A percentile compares a stretch with the other conserved stretches of the same genome.
Conservation (phyloP, 2,797 vertebrate genomes). For the Alca torda region DNA sequence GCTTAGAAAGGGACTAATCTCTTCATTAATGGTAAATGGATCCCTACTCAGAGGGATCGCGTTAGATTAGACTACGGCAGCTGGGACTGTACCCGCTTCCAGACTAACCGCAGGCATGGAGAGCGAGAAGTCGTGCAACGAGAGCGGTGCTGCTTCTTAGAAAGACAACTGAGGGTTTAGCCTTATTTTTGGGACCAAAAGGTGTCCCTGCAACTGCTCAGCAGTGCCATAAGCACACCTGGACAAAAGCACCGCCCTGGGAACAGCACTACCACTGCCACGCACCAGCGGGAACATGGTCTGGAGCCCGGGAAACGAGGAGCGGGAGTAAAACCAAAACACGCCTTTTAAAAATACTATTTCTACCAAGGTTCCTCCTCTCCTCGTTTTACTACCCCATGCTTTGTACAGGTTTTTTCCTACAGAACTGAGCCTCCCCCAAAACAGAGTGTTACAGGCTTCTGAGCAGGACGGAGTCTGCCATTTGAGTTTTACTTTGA, state of each 20-base stretch:
- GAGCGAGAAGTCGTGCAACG: fast-evolving
- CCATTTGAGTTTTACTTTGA: neutral
- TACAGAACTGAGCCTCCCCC: neutral
- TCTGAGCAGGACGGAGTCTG: neutral
- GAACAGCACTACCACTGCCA: neutral
- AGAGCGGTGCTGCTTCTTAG: neutral
- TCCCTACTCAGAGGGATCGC: neutral
- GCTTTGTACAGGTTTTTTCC: neutral
- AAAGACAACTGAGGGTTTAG: neutral
- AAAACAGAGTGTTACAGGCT: neutral
- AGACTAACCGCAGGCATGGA: neutral
- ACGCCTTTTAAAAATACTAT: neutral
- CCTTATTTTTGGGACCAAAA: neutral
- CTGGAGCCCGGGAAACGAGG: neutral
- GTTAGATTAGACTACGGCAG: neutral
- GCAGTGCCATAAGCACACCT: neutral
- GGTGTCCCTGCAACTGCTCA: neutral
- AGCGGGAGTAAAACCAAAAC: neutral
- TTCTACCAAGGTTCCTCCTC: neutral
- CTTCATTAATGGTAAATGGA: neutral
- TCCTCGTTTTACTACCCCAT: neutral
- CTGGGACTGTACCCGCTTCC: neutral
- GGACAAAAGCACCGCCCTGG: neutral
- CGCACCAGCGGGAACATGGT: fast-evolving
- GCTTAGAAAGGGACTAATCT: neutral